phyloP scores from a whole-genome alignment of 2,113 vertebrate genomes.

The Amia ocellicauda region DNA sequence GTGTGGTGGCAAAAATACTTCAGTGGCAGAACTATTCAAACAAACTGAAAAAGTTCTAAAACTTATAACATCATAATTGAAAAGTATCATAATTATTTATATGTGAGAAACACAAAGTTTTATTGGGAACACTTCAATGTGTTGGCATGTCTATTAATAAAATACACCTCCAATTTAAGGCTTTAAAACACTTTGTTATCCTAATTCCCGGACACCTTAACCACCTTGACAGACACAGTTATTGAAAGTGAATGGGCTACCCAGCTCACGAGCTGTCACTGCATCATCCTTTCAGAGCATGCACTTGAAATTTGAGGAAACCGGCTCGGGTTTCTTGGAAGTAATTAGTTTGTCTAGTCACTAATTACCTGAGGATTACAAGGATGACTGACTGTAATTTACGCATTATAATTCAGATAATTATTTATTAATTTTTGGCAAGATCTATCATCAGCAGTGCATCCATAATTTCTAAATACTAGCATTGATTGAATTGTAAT shows the following conservation, averaged over 20 bases:
- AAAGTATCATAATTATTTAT: too few species aligned
- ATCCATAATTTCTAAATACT: too few species aligned
- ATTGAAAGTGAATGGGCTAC: conserved; percentile 42
- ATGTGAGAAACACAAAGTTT: too few species aligned
- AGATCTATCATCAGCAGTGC: conserved; percentile 9
- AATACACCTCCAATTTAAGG: too few species aligned
- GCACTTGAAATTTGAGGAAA: conserved; percentile 72
- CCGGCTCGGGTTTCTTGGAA: conserved; percentile 76
- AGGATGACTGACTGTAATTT: conserved; percentile 82
- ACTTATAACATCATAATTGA: too few species aligned
- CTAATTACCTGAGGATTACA: conserved; percentile 81
- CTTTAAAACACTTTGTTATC: neutral
- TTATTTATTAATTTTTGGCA: conserved; percentile 50
- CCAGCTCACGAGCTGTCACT: conserved; percentile 70
- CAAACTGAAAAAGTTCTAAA: too few species aligned
- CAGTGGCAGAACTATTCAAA: too few species aligned
- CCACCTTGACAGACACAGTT: conserved; percentile 8
- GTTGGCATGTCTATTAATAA: too few species aligned
- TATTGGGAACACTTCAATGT: too few species aligned
- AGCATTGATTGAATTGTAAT: too few species aligned
- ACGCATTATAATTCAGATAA: conserved; percentile 67
- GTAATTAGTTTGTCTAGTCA: conserved; percentile 79
- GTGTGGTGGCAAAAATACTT: too few species aligned
- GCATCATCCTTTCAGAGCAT: conserved; percentile 73
- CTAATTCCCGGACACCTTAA: conserved; percentile 5